Conservation (phyloP, 2,888 invertebrate genomes). For the Conistra vaccinii region DNA sequence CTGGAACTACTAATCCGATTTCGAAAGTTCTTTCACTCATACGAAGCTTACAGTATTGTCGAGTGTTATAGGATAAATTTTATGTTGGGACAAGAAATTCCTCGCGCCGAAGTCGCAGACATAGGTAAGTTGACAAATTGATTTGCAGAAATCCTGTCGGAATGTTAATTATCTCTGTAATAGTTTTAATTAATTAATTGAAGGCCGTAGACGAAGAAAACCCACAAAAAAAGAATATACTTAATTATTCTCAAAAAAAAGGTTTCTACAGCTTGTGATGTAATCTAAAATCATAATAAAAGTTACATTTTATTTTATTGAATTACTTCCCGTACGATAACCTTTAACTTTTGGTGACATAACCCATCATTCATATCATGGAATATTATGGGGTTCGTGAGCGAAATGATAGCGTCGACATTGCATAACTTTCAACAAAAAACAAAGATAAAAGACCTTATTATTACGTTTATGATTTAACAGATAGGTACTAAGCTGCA, state of each 20-base stretch:
- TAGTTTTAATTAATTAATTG: not conserved
- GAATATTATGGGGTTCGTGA: constrained; percentile 38
- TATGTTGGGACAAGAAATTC: no score
- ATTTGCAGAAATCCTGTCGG: no score
- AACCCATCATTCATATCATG: constrained; percentile 30
- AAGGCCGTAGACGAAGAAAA: not conserved
- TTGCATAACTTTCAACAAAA: constrained; percentile 34
- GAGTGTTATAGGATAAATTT: no score
- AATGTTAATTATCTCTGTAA: no score
- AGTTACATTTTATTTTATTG: constrained; percentile 47
- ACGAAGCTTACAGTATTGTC: no score
- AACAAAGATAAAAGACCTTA: not conserved
- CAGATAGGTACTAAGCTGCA: not conserved
- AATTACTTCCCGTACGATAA: constrained; percentile 62
- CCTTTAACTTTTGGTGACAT: constrained; percentile 46
- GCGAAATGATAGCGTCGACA: constrained; percentile 33
- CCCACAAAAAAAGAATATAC: not conserved
- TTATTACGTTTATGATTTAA: not conserved
- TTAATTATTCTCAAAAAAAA: not conserved
- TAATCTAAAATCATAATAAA: constrained; percentile 22
- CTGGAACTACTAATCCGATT: no score
- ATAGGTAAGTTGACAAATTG: no score
- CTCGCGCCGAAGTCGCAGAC: no score
- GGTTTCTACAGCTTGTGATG: not conserved
- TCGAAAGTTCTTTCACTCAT: no score